Conservation (phyloP, 2,113 vertebrate genomes). For the Crotalus viridis region DNA sequence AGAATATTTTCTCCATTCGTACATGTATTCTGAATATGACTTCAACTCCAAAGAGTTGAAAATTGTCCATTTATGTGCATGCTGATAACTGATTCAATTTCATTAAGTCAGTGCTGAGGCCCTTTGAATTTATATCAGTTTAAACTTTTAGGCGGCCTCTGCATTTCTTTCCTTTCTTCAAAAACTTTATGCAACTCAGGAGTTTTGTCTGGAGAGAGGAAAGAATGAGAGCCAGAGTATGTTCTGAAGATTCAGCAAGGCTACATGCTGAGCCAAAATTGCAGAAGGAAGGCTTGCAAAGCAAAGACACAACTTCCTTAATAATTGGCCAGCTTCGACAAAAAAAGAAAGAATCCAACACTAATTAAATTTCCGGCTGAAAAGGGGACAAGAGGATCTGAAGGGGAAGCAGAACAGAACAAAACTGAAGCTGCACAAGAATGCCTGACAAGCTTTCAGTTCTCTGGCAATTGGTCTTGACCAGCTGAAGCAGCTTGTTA, state of each 20-base stretch:
- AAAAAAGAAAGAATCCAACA: constrained; percentile 43
- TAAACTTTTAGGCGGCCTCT: background rate
- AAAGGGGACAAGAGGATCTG: constrained; percentile 42
- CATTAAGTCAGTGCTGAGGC: background rate
- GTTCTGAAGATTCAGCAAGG: background rate
- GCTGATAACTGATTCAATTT: background rate
- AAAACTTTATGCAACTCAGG: fast-evolving
- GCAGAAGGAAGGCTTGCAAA: constrained; percentile 50
- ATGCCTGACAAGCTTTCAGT: constrained; percentile 23
- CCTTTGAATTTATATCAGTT: background rate
- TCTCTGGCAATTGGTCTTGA: constrained; percentile 29
- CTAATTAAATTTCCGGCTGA: constrained; percentile 56
- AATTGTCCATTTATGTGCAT: background rate
- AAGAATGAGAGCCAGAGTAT: background rate
- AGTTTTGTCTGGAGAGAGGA: background rate
- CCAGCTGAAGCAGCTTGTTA: background rate
- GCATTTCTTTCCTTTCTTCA: background rate
- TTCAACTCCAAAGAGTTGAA: background rate
- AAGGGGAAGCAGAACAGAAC: constrained; percentile 3
- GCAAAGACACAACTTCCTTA: constrained; percentile 55
- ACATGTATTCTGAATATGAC: background rate
- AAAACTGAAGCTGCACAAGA: constrained; percentile 3
- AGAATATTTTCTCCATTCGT: background rate
- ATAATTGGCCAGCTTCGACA: constrained; percentile 47
- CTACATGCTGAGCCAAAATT: background rate